A percentile compares a stretch with the other conserved stretches of the same genome.
These are phyloP conservation scores for Eupithecia exiguata DNA, from an alignment of 2,888 invertebrate genomes.

Conservation along the genomic window DNA sequence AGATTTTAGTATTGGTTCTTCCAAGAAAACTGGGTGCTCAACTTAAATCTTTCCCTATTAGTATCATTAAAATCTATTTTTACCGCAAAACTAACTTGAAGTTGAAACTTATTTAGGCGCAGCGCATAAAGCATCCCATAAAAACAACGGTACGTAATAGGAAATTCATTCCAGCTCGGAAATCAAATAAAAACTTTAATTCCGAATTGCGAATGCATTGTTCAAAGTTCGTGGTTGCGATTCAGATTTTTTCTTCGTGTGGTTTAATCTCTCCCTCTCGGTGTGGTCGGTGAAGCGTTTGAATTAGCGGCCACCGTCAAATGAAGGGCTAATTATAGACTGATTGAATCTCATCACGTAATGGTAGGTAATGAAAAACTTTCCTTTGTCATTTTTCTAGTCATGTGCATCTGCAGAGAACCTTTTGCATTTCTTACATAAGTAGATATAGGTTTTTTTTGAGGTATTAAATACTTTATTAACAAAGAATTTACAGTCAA, in stretches of 20 bases:
- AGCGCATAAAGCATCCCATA: not conserved
- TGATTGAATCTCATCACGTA: not conserved
- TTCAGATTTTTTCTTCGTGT: constrained; percentile 45
- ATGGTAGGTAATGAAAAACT: not conserved
- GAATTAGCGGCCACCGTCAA: not conserved
- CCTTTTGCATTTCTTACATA: no score
- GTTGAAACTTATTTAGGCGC: not conserved
- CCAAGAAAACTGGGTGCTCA: no score
- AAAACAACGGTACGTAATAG: not conserved
- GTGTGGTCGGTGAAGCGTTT: constrained; percentile 1
- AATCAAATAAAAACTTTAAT: constrained; percentile 37
- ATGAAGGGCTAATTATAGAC: not conserved
- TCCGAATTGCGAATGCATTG: constrained; percentile 45
- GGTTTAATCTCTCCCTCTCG: constrained; percentile 46
- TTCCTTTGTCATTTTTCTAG: not conserved
- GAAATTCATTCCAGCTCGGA: constrained; percentile 26
- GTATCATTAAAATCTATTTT: not conserved
- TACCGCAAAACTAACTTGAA: not conserved
- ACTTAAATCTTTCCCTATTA: no score
- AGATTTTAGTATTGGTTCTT: no score
- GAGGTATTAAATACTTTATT: no score
- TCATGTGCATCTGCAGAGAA: not conserved
- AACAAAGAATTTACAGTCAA: no score
- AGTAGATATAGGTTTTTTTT: no score
- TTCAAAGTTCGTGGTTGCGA: constrained; percentile 48